These are phyloP conservation scores for Geophilus truncorum DNA, from an alignment of 2,888 invertebrate genomes.

Conservation along the genomic window DNA sequence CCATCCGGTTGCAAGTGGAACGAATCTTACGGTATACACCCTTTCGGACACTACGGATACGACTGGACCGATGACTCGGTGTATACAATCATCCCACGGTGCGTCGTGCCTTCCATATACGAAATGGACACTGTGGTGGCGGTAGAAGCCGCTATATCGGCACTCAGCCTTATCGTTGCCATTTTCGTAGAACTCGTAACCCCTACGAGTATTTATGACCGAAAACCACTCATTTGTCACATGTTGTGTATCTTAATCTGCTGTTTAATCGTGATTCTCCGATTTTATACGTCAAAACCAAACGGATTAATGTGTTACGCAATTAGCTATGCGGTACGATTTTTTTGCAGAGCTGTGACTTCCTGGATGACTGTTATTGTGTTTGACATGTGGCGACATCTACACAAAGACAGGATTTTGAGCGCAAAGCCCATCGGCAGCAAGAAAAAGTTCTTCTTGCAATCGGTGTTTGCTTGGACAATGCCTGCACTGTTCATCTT, in stretches of 20 bases:
- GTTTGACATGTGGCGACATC: background rate
- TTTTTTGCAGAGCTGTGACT: background rate
- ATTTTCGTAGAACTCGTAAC: background rate
- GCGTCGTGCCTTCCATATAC: background rate
- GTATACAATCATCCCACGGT: background rate
- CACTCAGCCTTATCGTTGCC: background rate
- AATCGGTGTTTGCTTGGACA: background rate
- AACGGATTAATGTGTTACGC: no score
- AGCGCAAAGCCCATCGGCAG: background rate
- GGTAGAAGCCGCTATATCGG: background rate
- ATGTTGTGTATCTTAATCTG: no score
- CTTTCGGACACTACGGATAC: background rate
- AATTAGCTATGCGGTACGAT: no score
- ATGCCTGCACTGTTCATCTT: background rate
- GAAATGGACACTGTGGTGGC: background rate
- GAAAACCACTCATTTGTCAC: background rate
- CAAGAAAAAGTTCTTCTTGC: background rate
- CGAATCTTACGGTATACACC: background rate
- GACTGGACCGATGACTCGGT: background rate
- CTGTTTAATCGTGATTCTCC: no score
- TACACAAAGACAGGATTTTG: background rate
- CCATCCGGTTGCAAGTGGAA: background rate
- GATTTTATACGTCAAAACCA: no score
- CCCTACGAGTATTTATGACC: background rate
- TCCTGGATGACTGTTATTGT: background rate